Percentiles rank a stretch among this genome's conserved stretches.
Conservation (phyloP, 2,797 vertebrate species). For the Cottoperca gobio region DNA sequence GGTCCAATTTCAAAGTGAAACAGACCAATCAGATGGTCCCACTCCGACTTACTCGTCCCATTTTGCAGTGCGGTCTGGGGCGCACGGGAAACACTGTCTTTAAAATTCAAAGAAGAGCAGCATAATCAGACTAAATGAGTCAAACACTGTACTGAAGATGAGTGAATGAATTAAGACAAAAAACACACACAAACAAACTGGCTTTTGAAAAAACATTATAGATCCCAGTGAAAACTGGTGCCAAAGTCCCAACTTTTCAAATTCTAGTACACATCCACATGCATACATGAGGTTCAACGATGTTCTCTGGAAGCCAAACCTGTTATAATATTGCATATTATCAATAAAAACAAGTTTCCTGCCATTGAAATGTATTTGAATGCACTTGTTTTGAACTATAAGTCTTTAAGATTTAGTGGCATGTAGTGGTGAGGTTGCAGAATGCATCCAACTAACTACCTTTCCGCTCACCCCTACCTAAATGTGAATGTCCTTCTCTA, state of each 20-base stretch:
- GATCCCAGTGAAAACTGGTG: neutral
- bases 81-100: conserved; percentile 93
- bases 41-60: conserved; percentile 86
- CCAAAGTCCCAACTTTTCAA: neutral
- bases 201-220: neutral
- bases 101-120: conserved; percentile 82
- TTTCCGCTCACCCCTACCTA: too few species aligned
- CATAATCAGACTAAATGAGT: conserved; percentile 56
- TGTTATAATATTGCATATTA: neutral
- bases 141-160: neutral
- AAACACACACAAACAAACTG: neutral
- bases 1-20: conserved; percentile 59
- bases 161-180: neutral
- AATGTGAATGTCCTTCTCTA: too few species aligned
- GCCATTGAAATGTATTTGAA: neutral
- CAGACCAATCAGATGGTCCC: conserved; percentile 67
- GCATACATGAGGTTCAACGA: neutral
- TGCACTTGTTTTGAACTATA: too few species aligned
- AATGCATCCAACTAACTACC: too few species aligned
- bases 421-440: too few species aligned
- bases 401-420: too few species aligned
- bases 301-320: neutral
- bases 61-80: conserved; percentile 93
- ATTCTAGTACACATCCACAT: neutral
- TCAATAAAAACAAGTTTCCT: neutral